Evolutionary conservation across 2,797 vertebrate species (phyloP).

Genomic region (Cephalopachus bancanus): DNA sequence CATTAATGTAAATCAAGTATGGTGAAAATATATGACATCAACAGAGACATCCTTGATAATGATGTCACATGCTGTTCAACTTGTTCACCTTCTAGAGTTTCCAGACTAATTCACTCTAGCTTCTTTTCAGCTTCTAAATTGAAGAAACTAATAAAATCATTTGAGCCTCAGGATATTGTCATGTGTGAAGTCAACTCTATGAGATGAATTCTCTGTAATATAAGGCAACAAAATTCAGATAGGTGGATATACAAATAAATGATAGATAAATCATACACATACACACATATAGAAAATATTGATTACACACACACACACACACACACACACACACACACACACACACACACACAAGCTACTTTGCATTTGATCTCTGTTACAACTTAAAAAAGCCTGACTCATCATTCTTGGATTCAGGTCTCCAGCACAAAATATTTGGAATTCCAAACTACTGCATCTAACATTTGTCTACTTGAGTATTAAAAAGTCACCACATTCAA

Average conservation of each 20-base stretch:
- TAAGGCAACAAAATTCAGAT: neutral
- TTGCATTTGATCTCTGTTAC: constrained; percentile 4
- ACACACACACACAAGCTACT: too few relatives aligned
- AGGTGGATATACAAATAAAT: neutral
- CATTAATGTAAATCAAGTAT: constrained; percentile 27
- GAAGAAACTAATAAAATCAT: neutral
- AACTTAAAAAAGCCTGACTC: neutral
- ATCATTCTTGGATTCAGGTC: neutral
- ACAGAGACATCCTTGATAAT: neutral
- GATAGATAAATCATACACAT: neutral
- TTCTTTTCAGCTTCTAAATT: constrained; percentile 11
- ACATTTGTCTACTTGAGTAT: neutral
- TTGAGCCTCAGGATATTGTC: neutral
- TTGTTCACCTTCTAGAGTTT: neutral
- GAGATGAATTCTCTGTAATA: neutral
- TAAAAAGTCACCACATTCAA: neutral
- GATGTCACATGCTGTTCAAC: neutral
- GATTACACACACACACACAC: too few relatives aligned
- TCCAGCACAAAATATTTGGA: neutral
- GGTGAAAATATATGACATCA: neutral
- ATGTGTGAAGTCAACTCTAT: neutral
- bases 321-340: too few relatives aligned
- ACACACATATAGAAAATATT: too few relatives aligned
- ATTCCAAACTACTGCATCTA: neutral
- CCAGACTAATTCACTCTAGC: neutral